A percentile compares a stretch with the other conserved stretches of the same genome.
Evolutionary conservation across 2,797 vertebrate species (phyloP).

Genomic region (Molossus alvarezi): DNA sequence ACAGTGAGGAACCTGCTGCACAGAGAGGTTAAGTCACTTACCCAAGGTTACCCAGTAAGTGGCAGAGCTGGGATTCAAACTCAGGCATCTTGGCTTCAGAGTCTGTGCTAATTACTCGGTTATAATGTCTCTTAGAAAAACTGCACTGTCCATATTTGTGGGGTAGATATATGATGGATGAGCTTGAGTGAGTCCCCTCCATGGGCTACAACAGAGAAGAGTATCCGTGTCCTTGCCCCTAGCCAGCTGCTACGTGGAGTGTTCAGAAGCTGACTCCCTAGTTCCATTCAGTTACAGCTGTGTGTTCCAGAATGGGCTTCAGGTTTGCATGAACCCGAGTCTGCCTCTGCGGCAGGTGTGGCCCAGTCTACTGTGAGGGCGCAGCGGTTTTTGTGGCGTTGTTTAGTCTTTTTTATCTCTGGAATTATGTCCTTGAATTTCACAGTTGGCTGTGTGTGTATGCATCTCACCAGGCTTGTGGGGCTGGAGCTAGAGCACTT

Average conservation of each 20-base stretch:
- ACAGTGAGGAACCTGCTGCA: not conserved
- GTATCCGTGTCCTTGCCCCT: not conserved
- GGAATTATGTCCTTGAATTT: conserved; percentile 47
- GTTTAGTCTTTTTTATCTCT: not conserved
- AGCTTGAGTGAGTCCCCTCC: not conserved
- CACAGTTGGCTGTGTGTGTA: not conserved
- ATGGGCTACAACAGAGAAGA: not conserved
- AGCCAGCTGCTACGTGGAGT: not conserved
- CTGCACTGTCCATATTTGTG: not conserved
- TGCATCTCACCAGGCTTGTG: not conserved
- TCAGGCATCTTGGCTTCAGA: conserved; percentile 31
- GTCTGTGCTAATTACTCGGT: not conserved
- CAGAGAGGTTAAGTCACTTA: conserved; percentile 15
- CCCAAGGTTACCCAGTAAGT: not conserved
- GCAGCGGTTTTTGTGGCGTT: not conserved
- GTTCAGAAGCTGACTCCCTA: not conserved
- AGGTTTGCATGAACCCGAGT: not conserved
- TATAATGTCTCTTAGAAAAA: not conserved
- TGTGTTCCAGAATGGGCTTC: not conserved
- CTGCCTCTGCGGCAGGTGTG: not conserved
- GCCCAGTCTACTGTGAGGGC: not conserved
- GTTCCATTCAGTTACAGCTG: not conserved
- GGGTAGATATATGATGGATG: not conserved
- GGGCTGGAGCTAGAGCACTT: not conserved
- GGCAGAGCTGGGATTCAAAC: not conserved